phyloP scores from a whole-genome alignment of 2,888 invertebrate species.

The Eurois occulta region DNA sequence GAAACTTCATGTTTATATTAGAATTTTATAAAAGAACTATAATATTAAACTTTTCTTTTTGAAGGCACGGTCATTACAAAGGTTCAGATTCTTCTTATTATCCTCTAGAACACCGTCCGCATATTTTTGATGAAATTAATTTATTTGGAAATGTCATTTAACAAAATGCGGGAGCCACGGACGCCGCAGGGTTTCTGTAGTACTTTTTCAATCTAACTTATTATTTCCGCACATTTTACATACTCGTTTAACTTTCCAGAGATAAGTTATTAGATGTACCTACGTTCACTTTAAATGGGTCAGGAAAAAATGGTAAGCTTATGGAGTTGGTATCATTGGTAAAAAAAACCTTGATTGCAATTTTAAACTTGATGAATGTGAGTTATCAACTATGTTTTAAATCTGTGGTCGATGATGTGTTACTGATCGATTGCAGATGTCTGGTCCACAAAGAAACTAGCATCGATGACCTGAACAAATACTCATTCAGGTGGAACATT shows the following conservation, averaged over 20 bases:
- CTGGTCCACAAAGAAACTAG: too few relatives aligned
- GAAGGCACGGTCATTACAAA: not conserved
- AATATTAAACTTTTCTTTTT: not conserved
- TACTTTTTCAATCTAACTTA: slow-evolving; percentile 64
- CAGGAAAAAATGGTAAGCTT: not conserved
- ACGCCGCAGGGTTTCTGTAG: slow-evolving; percentile 14
- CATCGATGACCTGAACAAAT: not conserved
- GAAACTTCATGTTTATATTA: slow-evolving; percentile 35
- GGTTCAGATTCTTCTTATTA: not conserved
- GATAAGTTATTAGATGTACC: slow-evolving; percentile 22
- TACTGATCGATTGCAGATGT: slow-evolving; percentile 8
- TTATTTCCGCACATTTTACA: slow-evolving; percentile 39
- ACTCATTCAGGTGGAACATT: slow-evolving; percentile 17
- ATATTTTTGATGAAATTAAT: slow-evolving; percentile 20
- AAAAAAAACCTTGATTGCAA: slow-evolving; percentile 1
- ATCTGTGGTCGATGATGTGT: not conserved
- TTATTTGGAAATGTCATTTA: slow-evolving; percentile 38
- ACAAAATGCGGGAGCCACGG: not conserved
- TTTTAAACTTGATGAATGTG: not conserved
- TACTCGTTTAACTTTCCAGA: slow-evolving; percentile 46
- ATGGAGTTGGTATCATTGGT: not conserved
- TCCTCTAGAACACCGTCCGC: not conserved
- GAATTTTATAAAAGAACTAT: slow-evolving; percentile 4
- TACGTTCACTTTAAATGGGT: not conserved
- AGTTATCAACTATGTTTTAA: not conserved